These are phyloP conservation scores for Psittacula derbiana DNA, from an alignment of 2,797 vertebrate genomes.

Conservation along the genomic window DNA sequence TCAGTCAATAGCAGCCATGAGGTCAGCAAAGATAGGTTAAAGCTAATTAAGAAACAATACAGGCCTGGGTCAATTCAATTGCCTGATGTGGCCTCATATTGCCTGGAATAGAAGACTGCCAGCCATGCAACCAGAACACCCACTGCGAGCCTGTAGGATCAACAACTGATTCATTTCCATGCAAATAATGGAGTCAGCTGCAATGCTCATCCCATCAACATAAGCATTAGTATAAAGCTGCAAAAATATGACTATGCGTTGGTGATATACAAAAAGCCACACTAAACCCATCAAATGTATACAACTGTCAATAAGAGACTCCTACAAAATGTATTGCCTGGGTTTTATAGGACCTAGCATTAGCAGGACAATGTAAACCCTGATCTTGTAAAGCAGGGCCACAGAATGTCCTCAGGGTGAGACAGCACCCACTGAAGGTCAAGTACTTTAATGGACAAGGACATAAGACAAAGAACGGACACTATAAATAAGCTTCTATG, in stretches of 20 bases:
- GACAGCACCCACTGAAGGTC: background rate
- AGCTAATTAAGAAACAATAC: background rate
- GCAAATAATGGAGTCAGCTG: background rate
- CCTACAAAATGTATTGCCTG: background rate
- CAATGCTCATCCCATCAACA: background rate
- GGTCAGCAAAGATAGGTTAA: background rate
- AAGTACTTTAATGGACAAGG: background rate
- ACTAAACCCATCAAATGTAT: background rate
- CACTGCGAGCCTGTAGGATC: background rate
- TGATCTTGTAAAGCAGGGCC: background rate
- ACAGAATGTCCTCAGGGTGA: background rate
- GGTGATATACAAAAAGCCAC: background rate
- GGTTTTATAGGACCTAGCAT: background rate
- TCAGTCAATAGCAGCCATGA: background rate
- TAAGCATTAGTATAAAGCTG: background rate
- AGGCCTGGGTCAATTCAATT: background rate
- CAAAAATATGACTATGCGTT: background rate
- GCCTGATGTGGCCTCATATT: background rate
- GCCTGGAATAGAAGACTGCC: background rate
- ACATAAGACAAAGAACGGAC: constrained; percentile 1
- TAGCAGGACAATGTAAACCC: background rate
- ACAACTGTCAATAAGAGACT: background rate
- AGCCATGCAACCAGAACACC: background rate
- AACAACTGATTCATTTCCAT: constrained; percentile 1
- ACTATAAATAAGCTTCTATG: constrained; percentile 24